Evolutionary conservation across 2,113 vertebrate species (phyloP).

Genomic region (Tachuris rubrigastra): DNA sequence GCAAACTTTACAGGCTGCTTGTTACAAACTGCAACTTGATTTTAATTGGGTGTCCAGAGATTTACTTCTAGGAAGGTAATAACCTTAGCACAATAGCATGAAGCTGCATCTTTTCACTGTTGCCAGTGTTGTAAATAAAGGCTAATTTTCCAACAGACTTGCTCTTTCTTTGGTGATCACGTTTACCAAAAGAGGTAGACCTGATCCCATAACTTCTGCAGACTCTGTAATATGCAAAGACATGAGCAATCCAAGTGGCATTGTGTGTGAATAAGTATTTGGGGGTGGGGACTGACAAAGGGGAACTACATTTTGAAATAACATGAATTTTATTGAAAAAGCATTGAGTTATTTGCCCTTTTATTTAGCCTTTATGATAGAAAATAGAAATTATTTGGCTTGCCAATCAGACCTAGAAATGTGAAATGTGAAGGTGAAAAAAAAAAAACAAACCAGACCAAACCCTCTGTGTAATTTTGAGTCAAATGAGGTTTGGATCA

Average conservation of each 20-base stretch:
- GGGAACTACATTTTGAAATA: slow-evolving; percentile 30
- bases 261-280: background rate
- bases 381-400: slow-evolving; percentile 31
- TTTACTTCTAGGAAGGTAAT: slow-evolving; percentile 49
- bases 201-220: background rate
- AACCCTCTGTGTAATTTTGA: slow-evolving; percentile 45
- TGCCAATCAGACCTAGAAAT: slow-evolving; percentile 12
- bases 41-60: slow-evolving; percentile 73
- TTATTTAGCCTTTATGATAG: slow-evolving; percentile 46
- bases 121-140: slow-evolving; percentile 53
- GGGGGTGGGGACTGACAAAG: background rate
- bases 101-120: slow-evolving; percentile 19
- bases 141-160: slow-evolving; percentile 28
- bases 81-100: slow-evolving; percentile 24
- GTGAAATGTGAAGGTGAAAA: background rate
- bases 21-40: slow-evolving; percentile 60
- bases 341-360: slow-evolving; percentile 32
- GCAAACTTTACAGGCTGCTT: slow-evolving; percentile 63
- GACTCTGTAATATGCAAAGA: background rate
- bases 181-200: background rate
- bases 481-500: slow-evolving; percentile 54
- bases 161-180: background rate
- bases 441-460: background rate
- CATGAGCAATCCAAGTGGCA: background rate
- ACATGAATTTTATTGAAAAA: slow-evolving; percentile 35